Conservation (phyloP, 2,113 vertebrate species). For the Junco hyemalis region DNA sequence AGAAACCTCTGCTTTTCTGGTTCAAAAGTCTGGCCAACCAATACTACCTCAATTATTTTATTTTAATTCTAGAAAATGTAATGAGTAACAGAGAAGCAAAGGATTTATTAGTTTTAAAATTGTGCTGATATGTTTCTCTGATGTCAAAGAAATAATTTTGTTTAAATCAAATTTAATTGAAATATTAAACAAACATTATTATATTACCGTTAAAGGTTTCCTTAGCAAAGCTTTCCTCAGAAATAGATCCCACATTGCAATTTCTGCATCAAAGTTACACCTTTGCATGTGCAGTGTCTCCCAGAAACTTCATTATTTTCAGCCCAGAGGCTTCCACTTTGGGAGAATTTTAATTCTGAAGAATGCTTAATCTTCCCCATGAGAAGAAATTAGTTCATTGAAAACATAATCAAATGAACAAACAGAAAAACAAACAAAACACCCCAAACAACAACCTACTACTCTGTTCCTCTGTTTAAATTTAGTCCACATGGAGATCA, state of each 20-base stretch:
- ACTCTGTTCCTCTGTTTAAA: background rate
- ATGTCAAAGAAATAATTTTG: background rate
- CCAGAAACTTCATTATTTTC: background rate
- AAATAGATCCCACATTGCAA: background rate
- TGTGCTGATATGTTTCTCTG: background rate
- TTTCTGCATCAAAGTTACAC: background rate
- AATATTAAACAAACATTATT: background rate
- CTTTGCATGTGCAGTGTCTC: background rate
- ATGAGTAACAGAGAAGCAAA: background rate
- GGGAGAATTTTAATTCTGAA: background rate
- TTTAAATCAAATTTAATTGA: background rate
- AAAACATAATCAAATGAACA: accelerated
- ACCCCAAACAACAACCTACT: background rate
- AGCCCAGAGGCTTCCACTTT: background rate
- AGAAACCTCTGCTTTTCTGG: background rate
- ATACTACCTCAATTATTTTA: background rate
- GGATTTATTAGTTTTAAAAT: background rate
- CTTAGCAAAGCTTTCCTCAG: background rate
- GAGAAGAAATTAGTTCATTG: background rate
- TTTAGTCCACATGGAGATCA: background rate
- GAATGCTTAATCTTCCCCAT: background rate
- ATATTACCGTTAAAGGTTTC: background rate
- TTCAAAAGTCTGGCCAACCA: background rate
- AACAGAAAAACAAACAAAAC: background rate
- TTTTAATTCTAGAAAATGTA: background rate